Base-by-base conservation (phyloP, 2,888 invertebrate genomes). In the Sesia apiformis region DNA sequence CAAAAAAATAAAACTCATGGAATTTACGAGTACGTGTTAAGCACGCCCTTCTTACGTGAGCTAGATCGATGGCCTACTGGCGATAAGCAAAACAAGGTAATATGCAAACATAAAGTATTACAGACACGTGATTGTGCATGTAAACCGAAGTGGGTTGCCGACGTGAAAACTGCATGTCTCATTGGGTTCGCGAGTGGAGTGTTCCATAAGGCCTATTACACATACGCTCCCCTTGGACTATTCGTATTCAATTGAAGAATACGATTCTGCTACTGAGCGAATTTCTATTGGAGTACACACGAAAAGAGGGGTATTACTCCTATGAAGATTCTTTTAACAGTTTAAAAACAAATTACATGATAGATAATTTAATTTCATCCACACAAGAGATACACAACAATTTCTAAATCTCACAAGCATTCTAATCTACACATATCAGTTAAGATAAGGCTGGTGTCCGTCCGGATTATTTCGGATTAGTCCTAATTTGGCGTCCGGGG, bases 71-170 rank as follows among this genome's bases (percentile, higher is more conserved):
- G 46, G 23, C 46, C 46, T 46, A 46, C 8, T 46, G n/a, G 4
- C 8, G 46, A 46, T 46, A 46, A 46, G 23, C 46, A 46, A 46
- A 46, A 46, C 8, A 46, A 8, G 23, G 4, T 23, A 8, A 8
- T 46, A 8, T 46, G 7, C 46, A 8, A 8, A 4, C 46, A 46
- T 23, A 23, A 23, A 2, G 23, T 46, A 46, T 46, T 46, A 46
- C 8, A 8, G 46, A 56, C 62, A 60, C 62, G 62, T 59, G 56
- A 60, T 62, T 60, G 59, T 62, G 62, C 62, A 59, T 62, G 62
- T 58, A 57, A 40, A 8, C 46, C 39, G 40, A 57, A 57, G 52
- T 56, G 41, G 57, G 59, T 57, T 59, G 52, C 52, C 57, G 5
- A 40, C 40, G 52, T 56, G 54, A 54, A 56, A 56, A 54, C 54